Conservation (phyloP, 2,888 invertebrate genomes). For the Sisyra terminalis region DNA sequence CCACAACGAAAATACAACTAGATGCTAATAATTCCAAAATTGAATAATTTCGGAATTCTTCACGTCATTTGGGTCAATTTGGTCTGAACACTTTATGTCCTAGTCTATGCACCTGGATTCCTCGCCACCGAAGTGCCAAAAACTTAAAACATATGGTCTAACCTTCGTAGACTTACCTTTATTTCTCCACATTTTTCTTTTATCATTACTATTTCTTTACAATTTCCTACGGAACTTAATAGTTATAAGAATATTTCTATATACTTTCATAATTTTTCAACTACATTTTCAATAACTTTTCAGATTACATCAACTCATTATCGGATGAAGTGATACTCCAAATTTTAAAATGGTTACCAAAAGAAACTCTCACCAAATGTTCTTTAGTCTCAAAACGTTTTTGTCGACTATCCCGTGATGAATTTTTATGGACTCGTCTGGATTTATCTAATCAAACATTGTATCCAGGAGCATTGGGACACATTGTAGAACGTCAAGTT, state of each 20-base stretch:
- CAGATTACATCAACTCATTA: constrained; percentile 52
- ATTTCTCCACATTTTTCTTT: no score
- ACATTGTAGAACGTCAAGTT: constrained; percentile 61
- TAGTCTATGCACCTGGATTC: no score
- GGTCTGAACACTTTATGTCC: no score
- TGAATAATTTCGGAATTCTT: no score
- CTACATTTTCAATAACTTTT: constrained; percentile 21
- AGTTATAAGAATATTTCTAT: constrained; percentile 16
- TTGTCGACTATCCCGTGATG: constrained; percentile 63
- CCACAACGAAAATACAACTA: no score
- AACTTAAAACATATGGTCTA: no score
- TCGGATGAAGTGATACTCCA: constrained; percentile 78
- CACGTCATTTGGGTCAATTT: no score
- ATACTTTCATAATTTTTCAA: constrained; percentile 15
- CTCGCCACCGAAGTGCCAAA: no score
- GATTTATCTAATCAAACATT: constrained; percentile 61
- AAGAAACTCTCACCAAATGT: constrained; percentile 50
- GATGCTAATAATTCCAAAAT: no score
- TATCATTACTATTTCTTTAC: no score
- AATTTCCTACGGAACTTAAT: background rate
- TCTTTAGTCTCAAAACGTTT: constrained; percentile 65
- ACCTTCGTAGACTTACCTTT: no score
- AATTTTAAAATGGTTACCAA: constrained; percentile 71
- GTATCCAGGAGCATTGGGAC: constrained; percentile 48
- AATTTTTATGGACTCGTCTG: constrained; percentile 70